Evolutionary conservation across 2,888 invertebrate species (phyloP).

Genomic region (Diarsia rubi): DNA sequence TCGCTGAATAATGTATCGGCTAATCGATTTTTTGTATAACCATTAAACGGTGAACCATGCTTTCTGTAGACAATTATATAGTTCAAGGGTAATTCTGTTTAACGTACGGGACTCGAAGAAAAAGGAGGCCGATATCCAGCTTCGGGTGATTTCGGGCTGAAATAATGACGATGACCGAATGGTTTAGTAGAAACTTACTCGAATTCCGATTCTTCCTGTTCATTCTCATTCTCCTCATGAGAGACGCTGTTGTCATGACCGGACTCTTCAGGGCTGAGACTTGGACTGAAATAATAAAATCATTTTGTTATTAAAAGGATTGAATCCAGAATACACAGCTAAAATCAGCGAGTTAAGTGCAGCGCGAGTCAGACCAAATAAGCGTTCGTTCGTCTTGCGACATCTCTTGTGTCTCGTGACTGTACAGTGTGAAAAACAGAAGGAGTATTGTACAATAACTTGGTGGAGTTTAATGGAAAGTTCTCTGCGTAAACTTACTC

Average conservation of each 20-base stretch:
- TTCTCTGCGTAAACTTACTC: constrained; percentile 26
- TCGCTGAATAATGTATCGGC: too few species aligned
- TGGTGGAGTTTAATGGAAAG: neutral
- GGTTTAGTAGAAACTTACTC: constrained; percentile 4
- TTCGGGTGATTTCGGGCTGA: neutral
- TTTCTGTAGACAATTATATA: too few species aligned
- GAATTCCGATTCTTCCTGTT: neutral
- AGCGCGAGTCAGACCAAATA: neutral
- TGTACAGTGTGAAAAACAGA: neutral
- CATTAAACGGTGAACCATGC: too few species aligned
- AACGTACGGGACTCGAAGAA: neutral
- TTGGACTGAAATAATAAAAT: constrained; percentile 18
- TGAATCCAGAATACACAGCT: neutral
- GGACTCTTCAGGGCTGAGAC: constrained; percentile 18
- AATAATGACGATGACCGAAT: neutral
- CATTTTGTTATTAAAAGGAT: neutral
- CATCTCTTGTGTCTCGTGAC: neutral
- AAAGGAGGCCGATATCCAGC: neutral
- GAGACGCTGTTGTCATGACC: neutral
- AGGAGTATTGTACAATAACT: neutral
- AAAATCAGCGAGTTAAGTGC: neutral
- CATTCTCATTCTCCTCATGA: neutral
- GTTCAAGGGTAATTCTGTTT: too few species aligned
- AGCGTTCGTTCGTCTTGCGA: neutral
- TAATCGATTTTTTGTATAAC: too few species aligned